Evolutionary conservation across 2,888 invertebrate genomes (phyloP), one percentile per base, ranked within the genome.

Genomic region (Brenthis ino): DNA sequence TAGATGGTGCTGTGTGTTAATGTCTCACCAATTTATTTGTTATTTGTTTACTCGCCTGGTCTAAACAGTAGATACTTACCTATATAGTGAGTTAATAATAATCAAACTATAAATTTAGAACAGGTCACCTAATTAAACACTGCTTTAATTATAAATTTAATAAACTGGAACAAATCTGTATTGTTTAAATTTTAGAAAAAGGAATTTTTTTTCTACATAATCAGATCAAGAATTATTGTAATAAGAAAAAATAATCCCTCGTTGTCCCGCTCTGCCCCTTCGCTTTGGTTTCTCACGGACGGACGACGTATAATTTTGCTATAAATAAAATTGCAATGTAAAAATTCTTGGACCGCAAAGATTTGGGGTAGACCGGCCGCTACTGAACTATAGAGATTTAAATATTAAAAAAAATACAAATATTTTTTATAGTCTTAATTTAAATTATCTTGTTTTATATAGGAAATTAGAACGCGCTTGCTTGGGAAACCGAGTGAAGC

Each of bases 301-400:
- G 60, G 60, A 72, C 82, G 24, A 51, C 83, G 91, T 87, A 89
- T 91, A 92, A 91, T 90, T 87, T 82, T 47, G 82, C 88, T 85
- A 91, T 91, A 91, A 91, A 92, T 90, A 91, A 90, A 88, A 89
- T 87, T 87, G 84, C 83, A 83, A 82, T 88, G 87, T 86, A 88
- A 89, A 91, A 87, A 86, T 85, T 82, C 86, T 85, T 82, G 84
- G 86, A 86, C 87, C 76, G 79, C 76, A 76, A 76, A 64, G 24
- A 55, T 28, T 65, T 65, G 24, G 56, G 54, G 57, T 57, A 55
- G 57, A 16, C 24, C 16, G 16, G 50, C 12, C 50, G 50, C 50
- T 51, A 48, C 8, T 58, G 54, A n/a, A 47, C 14, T 20, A 48
- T 55, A 48, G 37, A 50, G 11, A 14, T 53, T 63, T 4, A 16